These are phyloP conservation scores for Echeneis naucrates DNA, from an alignment of 2,797 vertebrate species.

Conservation along the genomic window DNA sequence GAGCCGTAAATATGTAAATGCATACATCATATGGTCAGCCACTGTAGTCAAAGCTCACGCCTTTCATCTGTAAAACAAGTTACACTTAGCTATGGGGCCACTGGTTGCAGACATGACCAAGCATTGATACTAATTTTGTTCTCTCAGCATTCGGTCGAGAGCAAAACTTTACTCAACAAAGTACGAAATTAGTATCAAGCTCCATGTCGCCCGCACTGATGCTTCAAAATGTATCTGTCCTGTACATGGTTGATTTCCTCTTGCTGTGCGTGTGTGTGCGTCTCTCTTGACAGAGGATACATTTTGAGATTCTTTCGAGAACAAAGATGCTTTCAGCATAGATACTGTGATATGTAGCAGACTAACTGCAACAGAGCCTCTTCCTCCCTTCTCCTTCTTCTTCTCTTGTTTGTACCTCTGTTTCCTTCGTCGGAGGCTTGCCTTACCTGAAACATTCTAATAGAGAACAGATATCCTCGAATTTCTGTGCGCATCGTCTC, in stretches of 20 bases:
- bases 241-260: constrained; percentile 81
- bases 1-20: constrained; percentile 19
- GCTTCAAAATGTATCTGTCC: constrained; percentile 97
- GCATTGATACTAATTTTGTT: constrained; percentile 92
- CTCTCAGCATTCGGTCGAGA: constrained; percentile 83
- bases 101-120: constrained; percentile 87
- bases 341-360: constrained; percentile 89
- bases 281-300: constrained; percentile 90
- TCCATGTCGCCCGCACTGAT: constrained; percentile 92
- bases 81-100: constrained; percentile 91
- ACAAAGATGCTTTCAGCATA: constrained; percentile 85
- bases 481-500: constrained; percentile 95
- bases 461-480: constrained; percentile 99
- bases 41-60: constrained; percentile 35
- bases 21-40: constrained; percentile 37
- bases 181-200: constrained; percentile 92
- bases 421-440: constrained; percentile 89
- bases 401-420: constrained; percentile 85
- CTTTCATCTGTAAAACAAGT: constrained; percentile 66
- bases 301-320: constrained; percentile 92
- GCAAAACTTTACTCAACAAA: constrained; percentile 80
- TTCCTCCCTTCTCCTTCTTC: constrained; percentile 71
- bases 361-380: constrained; percentile 86
- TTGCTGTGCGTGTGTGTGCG: constrained; percentile 81
- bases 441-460: constrained; percentile 93